Conservation (phyloP, 2,113 vertebrate genomes). For the Falcunculus frontatus region DNA sequence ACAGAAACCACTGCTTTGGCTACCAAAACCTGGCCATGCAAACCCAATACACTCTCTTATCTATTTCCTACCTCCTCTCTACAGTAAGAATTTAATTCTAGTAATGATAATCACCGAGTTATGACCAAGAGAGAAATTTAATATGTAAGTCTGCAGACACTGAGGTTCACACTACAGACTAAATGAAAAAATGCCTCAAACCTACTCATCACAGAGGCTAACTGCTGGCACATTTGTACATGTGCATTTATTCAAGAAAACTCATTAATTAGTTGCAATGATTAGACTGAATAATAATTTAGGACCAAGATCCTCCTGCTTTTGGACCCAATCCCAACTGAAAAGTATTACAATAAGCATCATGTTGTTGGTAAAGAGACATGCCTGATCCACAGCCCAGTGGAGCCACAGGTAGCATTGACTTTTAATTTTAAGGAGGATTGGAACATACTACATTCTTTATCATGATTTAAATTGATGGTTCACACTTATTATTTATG, state of each 20-base stretch:
- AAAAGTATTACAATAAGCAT: neutral
- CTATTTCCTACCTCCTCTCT: neutral
- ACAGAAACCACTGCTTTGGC: neutral
- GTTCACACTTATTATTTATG: neutral
- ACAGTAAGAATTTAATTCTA: neutral
- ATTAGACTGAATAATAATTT: neutral
- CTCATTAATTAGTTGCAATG: neutral
- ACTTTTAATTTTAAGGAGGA: neutral
- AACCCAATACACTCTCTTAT: neutral
- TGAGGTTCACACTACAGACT: neutral
- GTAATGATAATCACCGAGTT: neutral
- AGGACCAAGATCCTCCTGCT: neutral
- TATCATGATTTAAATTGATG: accelerated
- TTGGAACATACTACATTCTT: neutral
- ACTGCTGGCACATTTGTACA: neutral
- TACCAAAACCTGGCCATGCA: neutral
- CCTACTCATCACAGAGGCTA: neutral
- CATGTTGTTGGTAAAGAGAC: neutral
- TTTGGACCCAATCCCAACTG: neutral
- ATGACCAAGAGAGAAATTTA: neutral
- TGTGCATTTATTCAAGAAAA: neutral
- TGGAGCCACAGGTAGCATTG: neutral
- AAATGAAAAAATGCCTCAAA: neutral
- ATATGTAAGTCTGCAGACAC: neutral
- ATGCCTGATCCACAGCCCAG: neutral